These are phyloP conservation scores for Micromesistius poutassou DNA, from an alignment of 2,797 vertebrate species.

Conservation along the genomic window DNA sequence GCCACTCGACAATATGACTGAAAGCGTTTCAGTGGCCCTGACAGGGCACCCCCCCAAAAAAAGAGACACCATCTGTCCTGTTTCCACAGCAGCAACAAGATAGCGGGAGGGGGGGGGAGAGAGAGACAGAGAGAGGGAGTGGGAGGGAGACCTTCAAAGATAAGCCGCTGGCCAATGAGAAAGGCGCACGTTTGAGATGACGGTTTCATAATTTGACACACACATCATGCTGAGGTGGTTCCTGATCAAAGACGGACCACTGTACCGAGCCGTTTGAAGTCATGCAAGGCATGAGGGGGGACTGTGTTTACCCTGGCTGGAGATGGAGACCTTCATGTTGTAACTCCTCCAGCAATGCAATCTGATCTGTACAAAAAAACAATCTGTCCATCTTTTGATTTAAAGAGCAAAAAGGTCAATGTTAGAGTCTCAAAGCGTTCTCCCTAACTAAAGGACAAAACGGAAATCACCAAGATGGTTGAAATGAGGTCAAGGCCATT, in stretches of 20 bases:
- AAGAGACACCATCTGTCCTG: conserved; percentile 43
- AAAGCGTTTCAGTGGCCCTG: conserved; percentile 41
- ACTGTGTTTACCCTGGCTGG: conserved; percentile 33
- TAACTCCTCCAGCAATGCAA: background rate
- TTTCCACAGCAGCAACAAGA: conserved; percentile 8
- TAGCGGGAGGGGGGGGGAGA: background rate
- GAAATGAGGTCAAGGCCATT: too few species aligned
- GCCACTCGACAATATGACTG: conserved; percentile 47
- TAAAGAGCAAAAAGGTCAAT: too few species aligned
- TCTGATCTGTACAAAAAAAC: too few species aligned
- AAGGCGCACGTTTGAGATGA: conserved; percentile 28
- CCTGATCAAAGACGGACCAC: conserved; percentile 35
- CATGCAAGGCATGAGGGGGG: conserved; percentile 22
- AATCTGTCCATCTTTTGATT: too few species aligned
- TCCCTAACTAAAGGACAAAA: too few species aligned
- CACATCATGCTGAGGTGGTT: conserved; percentile 12
- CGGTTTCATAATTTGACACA: conserved; percentile 30
- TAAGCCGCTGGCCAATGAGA: conserved; percentile 19
- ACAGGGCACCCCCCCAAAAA: conserved; percentile 19
- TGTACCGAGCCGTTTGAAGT: conserved; percentile 31
- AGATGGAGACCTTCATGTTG: background rate
- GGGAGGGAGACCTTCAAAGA: conserved; percentile 22
- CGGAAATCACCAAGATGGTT: too few species aligned
- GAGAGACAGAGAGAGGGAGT: too few species aligned
- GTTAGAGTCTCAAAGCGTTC: too few species aligned